Base-by-base conservation (phyloP, 2,113 vertebrate species). In the western clawed frog (Xenopus tropicalis) region DNA sequence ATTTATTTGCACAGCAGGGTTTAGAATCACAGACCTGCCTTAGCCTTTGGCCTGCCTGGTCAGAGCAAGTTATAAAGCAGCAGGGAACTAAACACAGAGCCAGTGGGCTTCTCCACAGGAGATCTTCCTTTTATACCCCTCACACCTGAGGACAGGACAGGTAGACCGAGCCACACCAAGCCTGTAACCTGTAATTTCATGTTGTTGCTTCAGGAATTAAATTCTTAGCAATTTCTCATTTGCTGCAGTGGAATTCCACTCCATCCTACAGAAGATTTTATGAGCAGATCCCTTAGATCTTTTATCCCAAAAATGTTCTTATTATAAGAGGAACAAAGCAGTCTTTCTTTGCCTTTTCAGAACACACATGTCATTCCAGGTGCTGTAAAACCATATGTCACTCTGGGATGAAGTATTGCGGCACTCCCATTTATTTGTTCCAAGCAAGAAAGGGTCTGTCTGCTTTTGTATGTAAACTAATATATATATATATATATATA, bases 181-280 rank as follows among this genome's bases (percentile, higher is more conserved):
- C 72, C 70, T 48, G 25, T 29, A 77, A 72, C 83, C 86, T 88
- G 81, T 86, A 83, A 87, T 86, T 85, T 85, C 69, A 24, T 69
- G 25, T 65, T 57, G 29, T 9, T 43, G 63, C 66, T 52, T 6
- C 13, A 25, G 29, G 56, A 74, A 72, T 70, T 43, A 77, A 66
- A 70, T 76, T 77, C 58, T 42, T 66, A 21, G 54, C 58, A 58
- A n/a, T 69, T 71, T 66, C 71, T 29, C 46, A 66, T 61, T 52
- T 57, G 52, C 52, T 59, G 43, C 56, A 59, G 65, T 67, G 58
- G 65, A 52, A 72, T 72, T 43, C 65, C 23, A 58, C 4, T 69
- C 3, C n/a, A 44, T 20, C 57, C 54, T 78, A 66, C 74, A 78
- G 77, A 46, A 65, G 54, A 69, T 14, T 70, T 23, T n/a, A 24